Base-by-base conservation (phyloP, 2,888 invertebrate genomes). In the Gastracanthus pulcherrimus region DNA sequence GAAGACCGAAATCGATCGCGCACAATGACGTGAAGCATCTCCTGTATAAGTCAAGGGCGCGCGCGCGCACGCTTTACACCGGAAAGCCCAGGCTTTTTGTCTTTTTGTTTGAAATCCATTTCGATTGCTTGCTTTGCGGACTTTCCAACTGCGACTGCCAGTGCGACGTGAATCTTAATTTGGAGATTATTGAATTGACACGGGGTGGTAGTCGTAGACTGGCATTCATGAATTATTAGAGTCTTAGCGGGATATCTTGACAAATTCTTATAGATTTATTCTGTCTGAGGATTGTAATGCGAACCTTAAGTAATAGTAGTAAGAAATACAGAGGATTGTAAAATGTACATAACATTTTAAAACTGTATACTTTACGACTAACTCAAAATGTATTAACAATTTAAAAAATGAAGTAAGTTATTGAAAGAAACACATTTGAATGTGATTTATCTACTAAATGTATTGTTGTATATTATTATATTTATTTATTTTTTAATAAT, bases 1-100 rank as follows among this genome's bases (percentile, higher is more conserved):
- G 31, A 31, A 34, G 4, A n/a, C 45, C 45, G 19, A 34, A 67
- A 67, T 67, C 67, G 45, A 67, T 67, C 67, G 67, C n/a, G 19
- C 26, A n/a, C 19, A 6, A 11, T 26, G 13, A 64, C 16, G 45
- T 13, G 38, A 23, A 38, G 23, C 9, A 23, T 45, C 58, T n/a
- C n/a, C n/a, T n/a, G 58, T 11, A 13, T 58, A 29, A 26, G 29
- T 58, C 58, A 29, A 29, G 29, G 58, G 34, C 29, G 31, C 4
- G 26, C 55, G 2, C 55, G 7, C 9, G 19, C 7, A 1, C 5
- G 60, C 66, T 41, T 26, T n/a, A n/a, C n/a, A 19, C 11, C 41
- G 66, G n/a, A 45, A 41, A 67, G n/a, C 36, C 45, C 23, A 7
- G 9, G 41, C 66, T 41, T 36, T 36, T 41, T 16, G 41, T 41